Conservation (phyloP, 2,113 vertebrate species). For the Garra rufa region DNA sequence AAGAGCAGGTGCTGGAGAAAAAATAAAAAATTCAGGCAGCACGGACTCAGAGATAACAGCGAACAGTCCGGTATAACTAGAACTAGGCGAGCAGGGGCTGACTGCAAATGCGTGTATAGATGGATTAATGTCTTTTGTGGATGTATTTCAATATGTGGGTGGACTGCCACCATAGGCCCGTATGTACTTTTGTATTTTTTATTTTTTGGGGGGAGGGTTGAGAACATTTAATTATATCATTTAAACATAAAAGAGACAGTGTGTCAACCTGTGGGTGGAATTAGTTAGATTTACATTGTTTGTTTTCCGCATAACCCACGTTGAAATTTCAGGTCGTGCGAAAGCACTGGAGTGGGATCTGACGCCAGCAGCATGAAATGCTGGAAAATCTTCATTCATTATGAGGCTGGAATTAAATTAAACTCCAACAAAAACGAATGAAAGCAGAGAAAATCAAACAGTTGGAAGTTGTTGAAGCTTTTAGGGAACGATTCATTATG, state of each 20-base stretch:
- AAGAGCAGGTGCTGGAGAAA: slow-evolving; percentile 25
- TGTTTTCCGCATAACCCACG: slow-evolving; percentile 29
- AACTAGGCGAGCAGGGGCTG: neutral
- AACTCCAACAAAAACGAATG: neutral
- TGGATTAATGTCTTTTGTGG: slow-evolving; percentile 31
- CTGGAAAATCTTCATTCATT: slow-evolving; percentile 33
- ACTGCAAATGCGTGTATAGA: neutral
- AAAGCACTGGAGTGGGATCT: slow-evolving; percentile 15
- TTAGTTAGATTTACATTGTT: slow-evolving; percentile 27
- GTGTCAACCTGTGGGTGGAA: slow-evolving; percentile 27
- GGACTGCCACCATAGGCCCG: neutral
- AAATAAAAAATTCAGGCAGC: slow-evolving; percentile 28
- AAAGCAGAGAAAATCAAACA: slow-evolving; percentile 8
- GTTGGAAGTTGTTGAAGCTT: slow-evolving; percentile 13
- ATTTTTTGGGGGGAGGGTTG: neutral
- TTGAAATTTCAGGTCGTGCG: neutral
- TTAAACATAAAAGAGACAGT: slow-evolving; percentile 28
- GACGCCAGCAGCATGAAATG: neutral
- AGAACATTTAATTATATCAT: slow-evolving; percentile 19
- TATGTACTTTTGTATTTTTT: neutral
- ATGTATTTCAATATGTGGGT: slow-evolving; percentile 19
- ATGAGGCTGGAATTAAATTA: slow-evolving; percentile 26
- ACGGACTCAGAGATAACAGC: slow-evolving; percentile 39
- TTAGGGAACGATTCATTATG: neutral
- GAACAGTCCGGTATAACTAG: slow-evolving; percentile 13